phyloP scores from a whole-genome alignment of 1,140 invertebrate genomes.

The Homarus americanus region DNA sequence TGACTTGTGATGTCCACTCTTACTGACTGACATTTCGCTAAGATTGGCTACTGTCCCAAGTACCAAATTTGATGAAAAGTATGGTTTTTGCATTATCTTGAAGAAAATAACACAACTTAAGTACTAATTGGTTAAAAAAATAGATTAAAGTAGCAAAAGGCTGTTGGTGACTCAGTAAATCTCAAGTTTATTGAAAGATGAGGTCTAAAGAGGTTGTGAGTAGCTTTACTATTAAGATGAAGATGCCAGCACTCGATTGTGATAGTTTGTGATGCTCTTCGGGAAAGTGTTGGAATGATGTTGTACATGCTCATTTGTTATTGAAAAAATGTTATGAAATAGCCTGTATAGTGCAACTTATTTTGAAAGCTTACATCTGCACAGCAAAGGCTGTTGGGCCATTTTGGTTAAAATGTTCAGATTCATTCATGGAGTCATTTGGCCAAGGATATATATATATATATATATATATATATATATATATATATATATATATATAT shows the following conservation, averaged over 20 bases:
- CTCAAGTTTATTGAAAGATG: background rate
- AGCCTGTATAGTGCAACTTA: slow-evolving; percentile 16
- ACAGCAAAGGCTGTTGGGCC: background rate
- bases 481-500: background rate
- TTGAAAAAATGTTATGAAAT: background rate
- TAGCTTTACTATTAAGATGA: slow-evolving; percentile 19
- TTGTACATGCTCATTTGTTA: slow-evolving; percentile 14
- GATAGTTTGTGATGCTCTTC: slow-evolving; percentile 59
- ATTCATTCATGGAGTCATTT: background rate
- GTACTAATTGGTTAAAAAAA: background rate
- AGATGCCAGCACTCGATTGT: slow-evolving; percentile 46
- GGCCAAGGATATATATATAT: background rate
- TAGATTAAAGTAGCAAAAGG: background rate
- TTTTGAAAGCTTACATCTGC: slow-evolving; percentile 22
- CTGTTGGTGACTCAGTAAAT: slow-evolving; percentile 19
- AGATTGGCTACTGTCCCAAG: slow-evolving; percentile 21
- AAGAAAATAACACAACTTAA: background rate
- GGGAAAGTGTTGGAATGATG: slow-evolving; percentile 26
- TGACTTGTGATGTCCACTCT: slow-evolving; percentile 32
- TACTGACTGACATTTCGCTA: background rate
- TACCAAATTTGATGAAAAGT: slow-evolving; percentile 11
- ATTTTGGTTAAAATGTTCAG: background rate
- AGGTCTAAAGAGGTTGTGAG: slow-evolving; percentile 54
- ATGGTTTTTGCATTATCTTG: background rate
- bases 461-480: background rate